Evolutionary conservation across 2,113 vertebrate species (phyloP), one percentile per base, ranked within the genome.

Genomic region (Mesocricetus auratus): DNA sequence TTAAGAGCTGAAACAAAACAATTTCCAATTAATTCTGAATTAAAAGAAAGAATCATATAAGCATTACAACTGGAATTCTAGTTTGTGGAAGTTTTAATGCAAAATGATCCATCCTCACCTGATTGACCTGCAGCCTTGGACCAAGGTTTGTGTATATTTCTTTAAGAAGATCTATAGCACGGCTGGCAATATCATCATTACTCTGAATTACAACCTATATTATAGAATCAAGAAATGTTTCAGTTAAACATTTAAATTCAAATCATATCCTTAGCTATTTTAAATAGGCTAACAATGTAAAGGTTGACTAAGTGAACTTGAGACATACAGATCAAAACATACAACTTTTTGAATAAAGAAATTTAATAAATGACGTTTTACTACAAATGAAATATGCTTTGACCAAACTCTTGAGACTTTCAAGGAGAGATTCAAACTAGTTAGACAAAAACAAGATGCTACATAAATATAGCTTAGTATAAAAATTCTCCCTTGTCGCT

Each of bases 101-200:
- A 79, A 31, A 66, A n/a, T n/a, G 86, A 42, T 62, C 56, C 75
- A 42, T 62, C 53, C 75, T 97, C 97, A 99, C 99, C 99, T 99
- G 99, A 98, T 99, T 99, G 96, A 99, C 99, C 98, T 99, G 99
- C 93, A 99, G 98, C 98, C 99, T 99, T 97, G 99, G 99, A 97
- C 99, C 99, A 93, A 99, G 99, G 97, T 99, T 99, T 94, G 99
- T 99, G 98, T 99, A 99, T 97, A 99, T 99, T 98, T 99, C 99
- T 97, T 99, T 99, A 93, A 99, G 99, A 93, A 99, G 99, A 98
- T 99, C 99, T 98, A 99, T 99, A 97, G 99, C 99, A 99, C 99
- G 98, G 97, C 98, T 99, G 92, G 99, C 99, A 60, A 99, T 99
- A 97, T 99, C 99, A 92, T 99, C 99, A 97, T 99, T 99, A 98